Conservation (phyloP, 2,113 vertebrate genomes). For the Ammodytes dubius region DNA sequence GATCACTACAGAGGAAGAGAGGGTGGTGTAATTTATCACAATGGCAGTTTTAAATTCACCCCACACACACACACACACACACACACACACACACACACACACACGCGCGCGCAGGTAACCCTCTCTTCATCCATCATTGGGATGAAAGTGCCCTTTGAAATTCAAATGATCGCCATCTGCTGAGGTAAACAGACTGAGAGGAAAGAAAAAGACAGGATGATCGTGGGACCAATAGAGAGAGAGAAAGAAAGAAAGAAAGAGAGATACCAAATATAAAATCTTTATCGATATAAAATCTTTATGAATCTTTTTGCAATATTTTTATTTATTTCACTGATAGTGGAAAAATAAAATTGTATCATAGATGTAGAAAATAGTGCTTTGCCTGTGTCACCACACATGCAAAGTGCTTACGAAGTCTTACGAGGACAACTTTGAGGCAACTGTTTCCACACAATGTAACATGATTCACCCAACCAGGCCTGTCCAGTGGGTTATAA, state of each 20-base stretch:
- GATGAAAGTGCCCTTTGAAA: conserved; percentile 42
- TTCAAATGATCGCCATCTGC: conserved; percentile 21
- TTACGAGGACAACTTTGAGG: neutral
- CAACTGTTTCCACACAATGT: neutral
- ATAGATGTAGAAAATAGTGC: too few relatives aligned
- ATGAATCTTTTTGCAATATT: too few relatives aligned
- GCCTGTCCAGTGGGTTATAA: neutral
- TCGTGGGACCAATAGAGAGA: neutral
- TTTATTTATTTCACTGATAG: too few relatives aligned
- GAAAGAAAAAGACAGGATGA: neutral
- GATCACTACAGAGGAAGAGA: neutral
- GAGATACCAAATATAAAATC: too few relatives aligned
- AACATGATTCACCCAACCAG: conserved; percentile 9
- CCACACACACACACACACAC: conserved; percentile 1
- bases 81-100: conserved; percentile 17
- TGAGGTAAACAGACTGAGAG: neutral
- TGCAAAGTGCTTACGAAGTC: neutral
- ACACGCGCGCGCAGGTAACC: neutral
- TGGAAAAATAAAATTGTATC: too few relatives aligned
- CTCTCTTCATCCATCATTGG: neutral
- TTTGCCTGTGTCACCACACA: neutral
- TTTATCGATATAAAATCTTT: too few relatives aligned
- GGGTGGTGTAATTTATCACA: neutral
- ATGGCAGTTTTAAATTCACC: neutral
- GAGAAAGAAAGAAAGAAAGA: neutral